These are phyloP conservation scores for Scomber scombrus DNA, from an alignment of 2,113 vertebrate species.

Conservation along the genomic window DNA sequence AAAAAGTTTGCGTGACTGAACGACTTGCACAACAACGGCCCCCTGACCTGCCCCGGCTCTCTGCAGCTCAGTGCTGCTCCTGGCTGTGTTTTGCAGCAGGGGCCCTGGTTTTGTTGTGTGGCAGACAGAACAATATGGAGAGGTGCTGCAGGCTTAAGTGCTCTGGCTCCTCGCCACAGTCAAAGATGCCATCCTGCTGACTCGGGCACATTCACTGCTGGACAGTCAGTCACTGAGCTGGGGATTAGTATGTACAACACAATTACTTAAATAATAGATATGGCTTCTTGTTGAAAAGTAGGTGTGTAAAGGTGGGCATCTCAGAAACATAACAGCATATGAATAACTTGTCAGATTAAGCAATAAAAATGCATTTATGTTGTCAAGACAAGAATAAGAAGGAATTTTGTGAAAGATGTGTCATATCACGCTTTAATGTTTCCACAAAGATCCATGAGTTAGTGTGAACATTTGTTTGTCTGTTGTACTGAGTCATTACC, in stretches of 20 bases:
- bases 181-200: constrained; percentile 75
- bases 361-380: neutral
- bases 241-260: constrained; percentile 61
- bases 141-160: constrained; percentile 61
- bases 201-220: constrained; percentile 55
- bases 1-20: constrained; percentile 20
- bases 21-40: constrained; percentile 4
- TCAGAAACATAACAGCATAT: neutral
- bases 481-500: constrained; percentile 47
- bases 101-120: constrained; percentile 62
- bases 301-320: neutral
- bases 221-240: constrained; percentile 16
- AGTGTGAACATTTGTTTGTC: constrained; percentile 12
- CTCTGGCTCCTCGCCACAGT: constrained; percentile 43
- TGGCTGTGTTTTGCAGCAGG: constrained; percentile 39
- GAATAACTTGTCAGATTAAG: neutral
- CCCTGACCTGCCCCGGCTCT: constrained; percentile 21
- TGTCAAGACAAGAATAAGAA: neutral
- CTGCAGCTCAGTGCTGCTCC: constrained; percentile 14
- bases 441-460: constrained; percentile 20
- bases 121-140: constrained; percentile 64
- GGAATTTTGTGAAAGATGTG: neutral
- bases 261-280: constrained; percentile 29
- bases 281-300: neutral
- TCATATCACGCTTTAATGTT: constrained; percentile 1